Evolutionary conservation across 2,113 vertebrate species (phyloP), one percentile per base, ranked within the genome.

Genomic region (Aix galericulata): DNA sequence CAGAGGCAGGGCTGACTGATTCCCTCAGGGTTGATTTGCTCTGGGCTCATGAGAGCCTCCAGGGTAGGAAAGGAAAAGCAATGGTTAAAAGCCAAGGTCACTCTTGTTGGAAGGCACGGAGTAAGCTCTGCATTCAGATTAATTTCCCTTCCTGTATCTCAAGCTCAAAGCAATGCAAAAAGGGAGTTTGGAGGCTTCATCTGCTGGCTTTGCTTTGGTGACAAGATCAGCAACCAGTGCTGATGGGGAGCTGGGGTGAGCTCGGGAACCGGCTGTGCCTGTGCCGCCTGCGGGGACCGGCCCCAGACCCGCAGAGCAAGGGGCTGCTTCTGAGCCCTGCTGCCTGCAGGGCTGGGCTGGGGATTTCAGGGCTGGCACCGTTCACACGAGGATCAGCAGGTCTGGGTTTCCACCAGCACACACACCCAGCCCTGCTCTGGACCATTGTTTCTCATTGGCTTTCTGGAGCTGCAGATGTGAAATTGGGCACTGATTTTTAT

Each of bases 241-340:
- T 13, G 42, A 6, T 5, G 52, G 26, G 26, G 40, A 46, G 13
- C 48, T 1, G 2, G 40, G 31, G 26, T 8, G 38, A 48, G 31
- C 3, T 34, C 23, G 36, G 0, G 8, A 62, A 46, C 42, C 5
- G 1, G 21, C 27, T 1, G 3, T 16, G 40, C 40, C 40, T 48
- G 27, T 22, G 60, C 60, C 55, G n/a, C 55, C 34, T 1, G 0
- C 1, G 10, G 78, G 32, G 75, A 40, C 1, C 2, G 58, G 34
- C 87, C 60, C 42, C 50, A 46, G 64, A 75, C 29, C 38, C 13
- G 38, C 8, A 40, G 29, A 34, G 32, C 27, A 11, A 36, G 42
- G 46, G 4, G 53, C 18, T 44, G 25, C 13, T n/a, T 74, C 32
- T 53, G 46, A 48, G 11, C 3, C 2, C 6, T 21, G 7, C 17